Evolutionary conservation across 2,888 invertebrate species (phyloP), one percentile per base, ranked within the genome.

Genomic region (Machimus atricapillus): DNA sequence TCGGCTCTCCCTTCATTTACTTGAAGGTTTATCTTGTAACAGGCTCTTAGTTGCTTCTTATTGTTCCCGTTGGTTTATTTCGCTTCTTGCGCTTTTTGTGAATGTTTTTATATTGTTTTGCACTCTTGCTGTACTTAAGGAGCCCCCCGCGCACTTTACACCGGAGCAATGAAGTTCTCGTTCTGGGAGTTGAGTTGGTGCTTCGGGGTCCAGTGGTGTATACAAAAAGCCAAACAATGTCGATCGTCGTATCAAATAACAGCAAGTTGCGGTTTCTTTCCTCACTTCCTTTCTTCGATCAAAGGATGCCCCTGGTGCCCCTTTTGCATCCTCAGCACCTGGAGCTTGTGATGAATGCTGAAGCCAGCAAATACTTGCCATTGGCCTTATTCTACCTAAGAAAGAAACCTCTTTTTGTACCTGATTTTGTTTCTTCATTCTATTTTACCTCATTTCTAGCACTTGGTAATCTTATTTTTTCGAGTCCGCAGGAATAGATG

Each of bases 181-280:
- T 78, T 78, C 78, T 78, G 37, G 40, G 78, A 78, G 78, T 78
- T 78, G 19, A 46, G 16, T 46, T 46, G 43, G 23, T 78, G 78
- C 78, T 78, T 19, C n/a, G n/a, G 78, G 78, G 78, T 7, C 43
- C 46, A 6, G 14, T 40, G 43, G 56, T 7, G 52, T 40, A 16
- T 81, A 81, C 56, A 81, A 81, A 81, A 81, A 81, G 56, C 81
- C 81, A 81, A 81, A 81, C 81, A 81, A 81, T 81, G 81, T 81
- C 81, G 81, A 81, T 46, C 46, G 81, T 81, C 81, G 81, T 81
- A 81, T 81, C 81, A 81, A 81, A 52, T 81, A 81, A 56, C 81
- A 81, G 52, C 81, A 81, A 81, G 31, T 81, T 81, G 81, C 56
- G 81, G 81, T 46, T 81, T 56, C 81, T 52, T 56, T 81, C 56